Evolutionary conservation across 2,888 invertebrate species (phyloP).

Genomic region (Sesamia inferens): DNA sequence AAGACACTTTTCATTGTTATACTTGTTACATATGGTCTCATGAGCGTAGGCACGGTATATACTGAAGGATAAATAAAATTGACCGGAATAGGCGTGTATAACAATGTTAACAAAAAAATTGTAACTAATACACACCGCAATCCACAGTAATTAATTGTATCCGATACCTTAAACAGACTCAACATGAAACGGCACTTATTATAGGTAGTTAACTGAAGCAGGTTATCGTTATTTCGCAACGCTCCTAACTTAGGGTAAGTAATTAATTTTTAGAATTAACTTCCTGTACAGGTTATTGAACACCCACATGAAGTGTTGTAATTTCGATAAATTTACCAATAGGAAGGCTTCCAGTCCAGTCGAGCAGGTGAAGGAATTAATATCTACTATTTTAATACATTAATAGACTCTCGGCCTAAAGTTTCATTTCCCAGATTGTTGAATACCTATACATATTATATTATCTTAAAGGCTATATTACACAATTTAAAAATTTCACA

Average conservation of each 20-base stretch:
- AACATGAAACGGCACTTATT: conserved; percentile 47
- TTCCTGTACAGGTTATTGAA: conserved; percentile 55
- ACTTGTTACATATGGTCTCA: conserved; percentile 34
- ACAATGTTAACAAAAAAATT: conserved; percentile 30
- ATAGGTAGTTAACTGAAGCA: conserved; percentile 25
- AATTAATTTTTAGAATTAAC: conserved; percentile 57
- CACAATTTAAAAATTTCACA: too few species aligned
- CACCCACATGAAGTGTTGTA: conserved; percentile 46
- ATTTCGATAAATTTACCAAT: conserved; percentile 37
- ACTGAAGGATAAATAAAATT: conserved; percentile 38
- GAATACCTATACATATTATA: too few species aligned
- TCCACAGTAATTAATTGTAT: conserved; percentile 45
- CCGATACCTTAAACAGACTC: conserved; percentile 38
- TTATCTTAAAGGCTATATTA: too few species aligned
- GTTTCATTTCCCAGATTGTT: neutral
- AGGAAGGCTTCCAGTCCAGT: conserved; percentile 8
- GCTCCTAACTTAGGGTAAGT: conserved; percentile 49
- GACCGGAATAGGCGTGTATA: conserved; percentile 44
- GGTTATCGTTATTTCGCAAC: conserved; percentile 51
- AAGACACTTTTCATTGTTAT: conserved; percentile 46
- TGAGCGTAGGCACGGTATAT: conserved; percentile 9
- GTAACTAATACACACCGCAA: conserved; percentile 20
- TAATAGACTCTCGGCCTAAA: neutral
- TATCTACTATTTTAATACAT: conserved; percentile 11
- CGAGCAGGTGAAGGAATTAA: conserved; percentile 15